Conservation (phyloP, 2,797 vertebrate species). For the Ctenopoma multispine region DNA sequence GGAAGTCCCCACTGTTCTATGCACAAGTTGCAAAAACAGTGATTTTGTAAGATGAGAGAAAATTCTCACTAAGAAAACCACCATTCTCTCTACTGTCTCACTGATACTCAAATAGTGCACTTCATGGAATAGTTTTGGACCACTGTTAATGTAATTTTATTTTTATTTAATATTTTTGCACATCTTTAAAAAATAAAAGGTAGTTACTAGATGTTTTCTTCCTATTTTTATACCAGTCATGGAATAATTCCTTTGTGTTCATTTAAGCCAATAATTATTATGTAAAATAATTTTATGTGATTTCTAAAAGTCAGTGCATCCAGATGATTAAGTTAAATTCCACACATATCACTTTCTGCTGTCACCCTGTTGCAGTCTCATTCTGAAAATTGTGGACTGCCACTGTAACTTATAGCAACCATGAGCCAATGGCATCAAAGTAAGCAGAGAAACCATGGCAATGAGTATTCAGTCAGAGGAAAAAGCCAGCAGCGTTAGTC, state of each 20-base stretch:
- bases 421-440: conserved; percentile 86
- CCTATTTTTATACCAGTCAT: not conserved
- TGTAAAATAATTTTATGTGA: not conserved
- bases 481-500: conserved; percentile 58
- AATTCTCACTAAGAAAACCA: conserved; percentile 44
- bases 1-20: not conserved
- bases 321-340: conserved; percentile 34
- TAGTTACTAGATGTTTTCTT: not conserved
- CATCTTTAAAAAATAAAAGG: conserved; percentile 1
- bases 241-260: not conserved
- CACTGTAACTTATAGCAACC: conserved; percentile 91
- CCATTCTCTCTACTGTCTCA: conserved; percentile 5
- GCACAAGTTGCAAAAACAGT: not conserved
- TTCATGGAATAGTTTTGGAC: conserved; percentile 1
- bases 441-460: conserved; percentile 86
- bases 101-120: conserved; percentile 2
- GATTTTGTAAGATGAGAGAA: conserved; percentile 51
- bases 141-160: not conserved
- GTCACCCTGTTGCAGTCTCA: conserved; percentile 69
- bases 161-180: not conserved
- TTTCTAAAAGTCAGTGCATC: not conserved
- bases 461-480: conserved; percentile 81
- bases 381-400: conserved; percentile 72
- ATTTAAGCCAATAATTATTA: not conserved
- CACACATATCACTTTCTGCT: conserved; percentile 8